Evolutionary conservation across 2,797 vertebrate species (phyloP).

Genomic region (Labroides dimidiatus): DNA sequence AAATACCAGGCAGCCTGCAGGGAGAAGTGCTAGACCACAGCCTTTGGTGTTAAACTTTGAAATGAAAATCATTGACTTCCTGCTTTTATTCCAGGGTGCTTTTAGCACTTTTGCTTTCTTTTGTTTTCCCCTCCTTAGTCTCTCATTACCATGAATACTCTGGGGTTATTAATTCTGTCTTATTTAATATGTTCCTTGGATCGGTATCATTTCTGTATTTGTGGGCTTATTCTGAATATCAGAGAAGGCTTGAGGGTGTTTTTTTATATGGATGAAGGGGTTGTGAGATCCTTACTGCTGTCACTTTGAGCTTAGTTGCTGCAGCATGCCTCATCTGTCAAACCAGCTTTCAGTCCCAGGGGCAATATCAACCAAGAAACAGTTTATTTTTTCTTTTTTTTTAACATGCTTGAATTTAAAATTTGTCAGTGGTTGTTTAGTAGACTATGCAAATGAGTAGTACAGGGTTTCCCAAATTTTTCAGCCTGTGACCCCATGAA

Average conservation of each 20-base stretch:
- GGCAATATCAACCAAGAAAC: background rate
- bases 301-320: constrained; percentile 1
- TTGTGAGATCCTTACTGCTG: background rate
- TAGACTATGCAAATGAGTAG: too few species aligned
- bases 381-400: background rate
- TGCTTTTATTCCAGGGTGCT: background rate
- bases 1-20: constrained; percentile 39
- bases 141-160: background rate
- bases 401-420: background rate
- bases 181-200: background rate
- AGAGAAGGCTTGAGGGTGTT: background rate
- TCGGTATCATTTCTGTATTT: constrained; percentile 25
- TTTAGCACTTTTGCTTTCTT: background rate
- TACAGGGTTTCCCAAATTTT: too few species aligned
- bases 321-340: background rate
- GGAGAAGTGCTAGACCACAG: constrained; percentile 13
- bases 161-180: background rate
- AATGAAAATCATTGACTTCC: constrained; percentile 30
- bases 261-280: too few species aligned
- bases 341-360: too few species aligned
- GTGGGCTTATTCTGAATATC: background rate
- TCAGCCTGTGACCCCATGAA: too few species aligned
- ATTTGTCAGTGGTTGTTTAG: too few species aligned
- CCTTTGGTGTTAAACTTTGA: constrained; percentile 10
- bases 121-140: background rate